Conservation (phyloP, 1,140 invertebrate species). For the Aethina tumida region DNA sequence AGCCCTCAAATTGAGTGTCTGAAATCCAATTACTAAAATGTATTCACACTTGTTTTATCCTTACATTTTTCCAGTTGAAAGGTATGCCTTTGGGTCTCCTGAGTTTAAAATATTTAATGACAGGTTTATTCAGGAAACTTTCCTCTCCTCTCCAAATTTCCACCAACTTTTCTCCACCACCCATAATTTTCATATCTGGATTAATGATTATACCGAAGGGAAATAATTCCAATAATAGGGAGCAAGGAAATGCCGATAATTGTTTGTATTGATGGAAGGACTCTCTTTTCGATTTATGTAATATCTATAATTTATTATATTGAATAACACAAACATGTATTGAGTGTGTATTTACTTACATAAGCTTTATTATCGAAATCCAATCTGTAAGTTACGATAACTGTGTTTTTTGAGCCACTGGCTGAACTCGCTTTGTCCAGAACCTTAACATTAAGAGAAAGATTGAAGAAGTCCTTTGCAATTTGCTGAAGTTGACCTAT, state of each 20-base stretch:
- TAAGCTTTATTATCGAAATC: constrained; percentile 74
- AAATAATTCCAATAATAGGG: constrained; percentile 64
- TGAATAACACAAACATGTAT: too few relatives aligned
- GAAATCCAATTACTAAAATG: constrained; percentile 9
- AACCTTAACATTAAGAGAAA: constrained; percentile 59
- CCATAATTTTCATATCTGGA: constrained; percentile 51
- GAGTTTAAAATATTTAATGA: constrained; percentile 57
- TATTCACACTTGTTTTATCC: constrained; percentile 11
- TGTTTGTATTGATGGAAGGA: constrained; percentile 10
- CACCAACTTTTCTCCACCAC: constrained; percentile 59
- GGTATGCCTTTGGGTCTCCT: constrained; percentile 62
- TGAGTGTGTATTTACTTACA: constrained; percentile 41
- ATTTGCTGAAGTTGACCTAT: constrained; percentile 64
- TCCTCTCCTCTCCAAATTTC: constrained; percentile 56
- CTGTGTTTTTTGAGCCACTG: constrained; percentile 43
- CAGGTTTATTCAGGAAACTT: constrained; percentile 50
- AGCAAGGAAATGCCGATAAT: constrained; percentile 43
- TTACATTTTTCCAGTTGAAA: constrained; percentile 64
- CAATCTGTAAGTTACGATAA: constrained; percentile 56
- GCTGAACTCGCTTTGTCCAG: constrained; percentile 54
- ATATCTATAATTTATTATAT: constrained; percentile 19
- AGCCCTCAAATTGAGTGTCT: constrained; percentile 25
- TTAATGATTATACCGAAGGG: constrained; percentile 62
- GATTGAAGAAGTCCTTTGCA: constrained; percentile 65
- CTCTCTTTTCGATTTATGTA: constrained; percentile 17